phyloP scores from a whole-genome alignment of 2,113 vertebrate species.

The Mus spicilegus region DNA sequence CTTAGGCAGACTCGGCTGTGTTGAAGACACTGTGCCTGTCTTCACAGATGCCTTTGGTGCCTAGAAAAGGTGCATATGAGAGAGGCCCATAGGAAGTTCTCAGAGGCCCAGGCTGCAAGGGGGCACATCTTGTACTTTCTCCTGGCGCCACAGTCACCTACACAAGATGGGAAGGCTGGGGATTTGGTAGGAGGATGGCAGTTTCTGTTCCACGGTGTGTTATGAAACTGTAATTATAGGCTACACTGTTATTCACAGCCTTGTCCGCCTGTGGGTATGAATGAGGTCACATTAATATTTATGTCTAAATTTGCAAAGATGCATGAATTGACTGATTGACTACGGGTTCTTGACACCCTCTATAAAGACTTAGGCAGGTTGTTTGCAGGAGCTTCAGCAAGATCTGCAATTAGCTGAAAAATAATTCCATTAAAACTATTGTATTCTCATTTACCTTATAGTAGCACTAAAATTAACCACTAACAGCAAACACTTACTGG shows the following conservation, averaged over 20 bases:
- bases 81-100: not conserved
- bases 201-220: not conserved
- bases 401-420: conserved; percentile 31
- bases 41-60: not conserved
- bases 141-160: not conserved
- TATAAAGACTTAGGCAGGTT: not conserved
- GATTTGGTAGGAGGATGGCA: not conserved
- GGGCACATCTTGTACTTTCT: not conserved
- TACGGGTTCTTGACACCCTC: not conserved
- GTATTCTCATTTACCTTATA: not conserved
- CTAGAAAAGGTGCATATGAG: not conserved
- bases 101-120: not conserved
- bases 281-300: conserved; percentile 69
- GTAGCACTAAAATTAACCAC: not conserved
- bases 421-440: conserved; percentile 1
- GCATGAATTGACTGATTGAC: conserved; percentile 35
- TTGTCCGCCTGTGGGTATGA: conserved; percentile 48
- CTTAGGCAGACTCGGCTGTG: not conserved
- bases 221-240: not conserved
- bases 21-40: not conserved
- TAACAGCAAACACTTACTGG: not conserved
- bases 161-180: not conserved
- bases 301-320: conserved; percentile 57
- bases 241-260: not conserved
- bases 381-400: conserved; percentile 13